Conservation (phyloP, 1,140 invertebrate species). For the Gonioctena quinquepunctata region DNA sequence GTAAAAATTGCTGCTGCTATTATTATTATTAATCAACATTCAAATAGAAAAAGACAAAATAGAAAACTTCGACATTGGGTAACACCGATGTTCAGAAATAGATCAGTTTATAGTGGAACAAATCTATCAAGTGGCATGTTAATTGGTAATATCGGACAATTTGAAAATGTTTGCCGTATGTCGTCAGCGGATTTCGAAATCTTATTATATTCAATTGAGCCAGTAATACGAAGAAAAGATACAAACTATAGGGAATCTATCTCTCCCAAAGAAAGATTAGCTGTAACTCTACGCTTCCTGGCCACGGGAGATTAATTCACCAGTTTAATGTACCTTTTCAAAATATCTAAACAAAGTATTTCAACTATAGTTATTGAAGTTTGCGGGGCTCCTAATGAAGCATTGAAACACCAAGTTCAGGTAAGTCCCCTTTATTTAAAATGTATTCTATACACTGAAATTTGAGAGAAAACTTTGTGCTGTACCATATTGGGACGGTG, state of each 20-base stretch:
- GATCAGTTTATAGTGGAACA: too few species aligned
- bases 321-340: conserved; percentile 35
- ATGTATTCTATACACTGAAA: not conserved
- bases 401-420: not conserved
- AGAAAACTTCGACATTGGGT: too few species aligned
- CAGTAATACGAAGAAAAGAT: conserved; percentile 36
- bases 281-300: conserved; percentile 40
- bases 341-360: conserved; percentile 37
- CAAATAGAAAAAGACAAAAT: too few species aligned
- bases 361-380: conserved; percentile 31
- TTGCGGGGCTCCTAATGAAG: conserved; percentile 34
- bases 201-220: conserved; percentile 20
- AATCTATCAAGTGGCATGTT: too few species aligned
- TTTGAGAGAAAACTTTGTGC: too few species aligned
- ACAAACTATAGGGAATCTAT: conserved; percentile 41
- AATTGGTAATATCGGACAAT: not conserved
- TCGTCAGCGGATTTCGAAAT: conserved; percentile 18
- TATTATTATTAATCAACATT: too few species aligned
- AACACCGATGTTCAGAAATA: too few species aligned
- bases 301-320: conserved; percentile 39
- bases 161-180: not conserved
- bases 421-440: not conserved
- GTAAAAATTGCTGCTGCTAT: too few species aligned
- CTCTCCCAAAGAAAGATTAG: conserved; percentile 34
- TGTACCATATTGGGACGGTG: too few species aligned